Base-by-base conservation (phyloP, 2,113 vertebrate species). In the Oriolus oriolus region DNA sequence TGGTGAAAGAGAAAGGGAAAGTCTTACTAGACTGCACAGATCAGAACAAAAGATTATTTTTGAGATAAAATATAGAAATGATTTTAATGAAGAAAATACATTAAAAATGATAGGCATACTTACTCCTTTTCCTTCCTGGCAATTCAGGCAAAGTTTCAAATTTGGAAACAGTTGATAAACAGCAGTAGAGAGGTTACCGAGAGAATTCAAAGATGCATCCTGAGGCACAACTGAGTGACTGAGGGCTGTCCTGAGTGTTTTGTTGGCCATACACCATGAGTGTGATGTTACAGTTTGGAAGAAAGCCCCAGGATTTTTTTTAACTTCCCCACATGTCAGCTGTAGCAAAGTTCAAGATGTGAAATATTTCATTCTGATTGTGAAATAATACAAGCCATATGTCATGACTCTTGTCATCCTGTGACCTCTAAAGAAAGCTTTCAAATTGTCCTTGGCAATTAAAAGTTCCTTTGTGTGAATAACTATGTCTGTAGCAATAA, bases 201-300 rank as follows among this genome's bases (percentile, higher is more conserved):
- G 30, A 68, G 49, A 60, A 41, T 10, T 78, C 82, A 90, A 42
- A 82, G 64, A 31, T 12, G 16, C 52, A 61, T 92, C 64, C 49
- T 64, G 71, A 86, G 56, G 47, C 76, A 59, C 3, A 8, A 37
- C 75, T 53, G 56, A 88, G 53, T 22, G 31, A 52, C 78, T 60
- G 44, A 90, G 59, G 30, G 75, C 41, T 59, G 61, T 23, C 27
- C 45, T 77, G 87, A 79, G 75, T 35, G 54, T 44, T 88, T 78
- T 81, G 31, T 42, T 96, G 71, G 64, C 42, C 45, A 7, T 30
- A 13, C 8, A 71, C 3, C 1, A 24, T 44, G 52, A 12, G 42
- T 54, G 9, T 81, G 88, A 93, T 94, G 79, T 77, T 95, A 59
- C 6, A 20, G 47, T 63, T 84, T 93, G 90, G 90, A 94, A 92